Base-by-base conservation (phyloP, 2,113 vertebrate genomes). In the Eurystomus gularis region DNA sequence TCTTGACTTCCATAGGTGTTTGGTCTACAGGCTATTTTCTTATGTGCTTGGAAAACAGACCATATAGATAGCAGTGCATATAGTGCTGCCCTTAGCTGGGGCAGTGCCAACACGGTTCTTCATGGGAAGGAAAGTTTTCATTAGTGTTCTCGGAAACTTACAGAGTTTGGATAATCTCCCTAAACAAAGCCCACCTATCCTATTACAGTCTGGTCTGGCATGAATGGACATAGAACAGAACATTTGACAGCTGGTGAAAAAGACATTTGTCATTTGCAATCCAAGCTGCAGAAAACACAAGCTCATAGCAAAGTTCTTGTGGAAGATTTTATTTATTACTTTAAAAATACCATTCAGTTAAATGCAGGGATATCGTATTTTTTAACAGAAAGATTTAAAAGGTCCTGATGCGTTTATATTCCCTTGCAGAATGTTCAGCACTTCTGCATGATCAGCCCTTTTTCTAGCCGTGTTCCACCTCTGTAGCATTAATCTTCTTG, bases 401-500 rank as follows among this genome's bases (percentile, higher is more conserved):
- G 11, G 26, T 93, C 54, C 37, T 81, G 19, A 13, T 77, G 58
- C 61, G 81, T 91, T 97, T 90, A 87, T 91, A 94, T 85, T 76
- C 73, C 69, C 86, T 86, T 86, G 40, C 54, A 88, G 66, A 89
- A 82, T 16, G 26, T 40, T 79, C 58, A 64, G 48, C 10, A 49
- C 81, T 96, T 96, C 90, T 94, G 65, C 73, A 35, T 40, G 29
- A 93, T 96, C 87, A 91, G 84, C 85, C 29, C 39, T 89, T 95
- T 69, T 48, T 39, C 84, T 76, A 64, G 80, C 57, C 64, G 91
- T 87, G 70, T 95, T 95, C 93, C 80, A 92, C 4, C 3, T 97
- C 44, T 69, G 37, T 61, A 94, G 57, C 64, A 91, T 97, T 97
- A 97, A 97, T 97, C 92, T 96, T 96, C 82, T 78, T 85, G 66